A percentile compares a stretch with the other conserved stretches of the same genome.
phyloP scores from a whole-genome alignment of 2,113 vertebrate species.

The Sprattus sprattus region DNA sequence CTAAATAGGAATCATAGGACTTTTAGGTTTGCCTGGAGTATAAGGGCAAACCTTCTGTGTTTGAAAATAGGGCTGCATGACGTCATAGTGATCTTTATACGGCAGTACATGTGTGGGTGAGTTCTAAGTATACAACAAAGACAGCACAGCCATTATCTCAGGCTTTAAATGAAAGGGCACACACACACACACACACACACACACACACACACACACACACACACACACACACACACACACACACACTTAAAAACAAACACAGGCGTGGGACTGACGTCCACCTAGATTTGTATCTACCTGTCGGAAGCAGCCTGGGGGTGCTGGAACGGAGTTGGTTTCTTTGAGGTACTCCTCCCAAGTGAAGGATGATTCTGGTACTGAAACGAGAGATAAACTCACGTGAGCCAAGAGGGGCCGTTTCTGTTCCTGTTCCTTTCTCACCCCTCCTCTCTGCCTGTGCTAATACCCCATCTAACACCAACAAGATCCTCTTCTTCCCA shows the following conservation, averaged over 20 bases:
- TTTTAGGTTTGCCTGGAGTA: background rate
- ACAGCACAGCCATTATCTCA: background rate
- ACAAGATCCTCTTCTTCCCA: background rate
- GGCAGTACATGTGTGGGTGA: background rate
- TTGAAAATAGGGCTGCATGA: background rate
- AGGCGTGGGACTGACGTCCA: background rate
- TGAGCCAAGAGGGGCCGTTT: background rate
- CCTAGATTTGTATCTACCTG: conserved; percentile 75
- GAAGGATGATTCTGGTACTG: conserved; percentile 80
- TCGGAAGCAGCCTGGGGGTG: conserved; percentile 85
- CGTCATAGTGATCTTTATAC: background rate
- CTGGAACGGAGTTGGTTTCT: conserved; percentile 82
- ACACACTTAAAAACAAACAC: background rate
- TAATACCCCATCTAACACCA: background rate
- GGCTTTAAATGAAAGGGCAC: background rate
- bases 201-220: background rate
- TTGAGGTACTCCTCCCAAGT: conserved; percentile 91
- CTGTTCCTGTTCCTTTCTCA: background rate
- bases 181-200: conserved; percentile 30
- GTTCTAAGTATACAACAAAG: background rate
- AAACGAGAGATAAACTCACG: conserved; percentile 25
- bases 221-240: conserved; percentile 18
- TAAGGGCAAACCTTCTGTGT: background rate
- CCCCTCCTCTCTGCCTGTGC: background rate
- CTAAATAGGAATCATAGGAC: background rate